Percentiles rank a stretch among this genome's conserved stretches.
These are phyloP conservation scores for Adelphocoris suturalis DNA, from an alignment of 2,888 invertebrate genomes.

Conservation along the genomic window DNA sequence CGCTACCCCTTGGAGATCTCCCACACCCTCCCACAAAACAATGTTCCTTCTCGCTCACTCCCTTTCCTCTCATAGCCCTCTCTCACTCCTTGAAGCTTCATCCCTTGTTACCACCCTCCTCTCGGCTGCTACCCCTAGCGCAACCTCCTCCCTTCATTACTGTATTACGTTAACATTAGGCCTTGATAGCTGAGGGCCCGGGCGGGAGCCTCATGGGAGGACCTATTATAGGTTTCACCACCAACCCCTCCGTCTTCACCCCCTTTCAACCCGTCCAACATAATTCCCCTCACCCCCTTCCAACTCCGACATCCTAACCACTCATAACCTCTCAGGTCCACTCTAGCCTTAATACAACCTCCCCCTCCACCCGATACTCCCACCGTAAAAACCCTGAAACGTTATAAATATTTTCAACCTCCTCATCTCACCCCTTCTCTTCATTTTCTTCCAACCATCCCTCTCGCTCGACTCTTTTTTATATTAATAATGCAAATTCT, in stretches of 20 bases:
- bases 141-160: conserved; percentile 3
- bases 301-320: neutral
- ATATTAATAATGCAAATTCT: conserved; percentile 63
- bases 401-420: conserved; percentile 30
- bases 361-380: neutral
- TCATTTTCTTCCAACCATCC: neutral
- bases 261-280: neutral
- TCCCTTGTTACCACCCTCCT: neutral
- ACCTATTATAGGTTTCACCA: neutral
- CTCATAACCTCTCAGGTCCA: neutral
- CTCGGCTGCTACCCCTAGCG: no score
- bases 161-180: conserved; percentile 2
- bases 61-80: neutral
- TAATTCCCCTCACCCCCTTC: neutral
- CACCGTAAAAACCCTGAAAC: neutral
- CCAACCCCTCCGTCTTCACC: neutral
- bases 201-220: neutral
- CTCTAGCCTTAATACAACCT: neutral
- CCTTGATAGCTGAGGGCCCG: neutral
- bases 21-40: neutral
- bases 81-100: no score
- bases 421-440: neutral
- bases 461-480: neutral
- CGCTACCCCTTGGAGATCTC: neutral
- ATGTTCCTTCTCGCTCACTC: neutral